These are phyloP conservation scores for Nibea albiflora DNA, from an alignment of 2,113 vertebrate species.

Conservation along the genomic window DNA sequence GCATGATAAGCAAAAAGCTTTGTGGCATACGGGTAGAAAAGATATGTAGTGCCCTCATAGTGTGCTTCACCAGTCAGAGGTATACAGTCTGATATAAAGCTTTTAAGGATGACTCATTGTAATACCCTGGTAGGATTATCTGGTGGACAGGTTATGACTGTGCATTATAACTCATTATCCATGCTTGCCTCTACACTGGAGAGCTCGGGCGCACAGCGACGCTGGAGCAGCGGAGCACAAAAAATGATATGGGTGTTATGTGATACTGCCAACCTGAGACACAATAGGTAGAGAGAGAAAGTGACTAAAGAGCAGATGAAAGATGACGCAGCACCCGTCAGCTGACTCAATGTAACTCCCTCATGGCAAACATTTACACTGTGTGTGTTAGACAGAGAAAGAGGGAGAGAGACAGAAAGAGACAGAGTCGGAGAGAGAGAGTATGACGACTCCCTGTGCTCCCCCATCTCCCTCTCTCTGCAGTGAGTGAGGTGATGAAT, in stretches of 20 bases:
- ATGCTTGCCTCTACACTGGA: slow-evolving; percentile 1
- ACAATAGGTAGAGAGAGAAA: slow-evolving; percentile 36
- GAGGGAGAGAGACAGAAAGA: slow-evolving; percentile 8
- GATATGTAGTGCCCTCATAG: neutral
- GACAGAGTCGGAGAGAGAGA: slow-evolving; percentile 12
- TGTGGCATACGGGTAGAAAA: neutral
- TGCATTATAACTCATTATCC: slow-evolving; percentile 25
- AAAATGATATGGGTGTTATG: slow-evolving; percentile 22
- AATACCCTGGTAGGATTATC: neutral
- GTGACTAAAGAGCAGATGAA: slow-evolving; percentile 44
- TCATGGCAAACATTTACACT: slow-evolving; percentile 45
- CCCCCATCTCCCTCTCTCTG: slow-evolving; percentile 31
- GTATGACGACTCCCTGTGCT: slow-evolving; percentile 47
- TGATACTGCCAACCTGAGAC: slow-evolving; percentile 12
- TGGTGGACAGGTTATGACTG: slow-evolving; percentile 15
- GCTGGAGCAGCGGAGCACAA: slow-evolving; percentile 20
- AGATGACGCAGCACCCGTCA: slow-evolving; percentile 47
- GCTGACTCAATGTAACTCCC: slow-evolving; percentile 45
- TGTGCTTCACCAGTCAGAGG: neutral
- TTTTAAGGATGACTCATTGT: slow-evolving; percentile 4
- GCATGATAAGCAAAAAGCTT: neutral
- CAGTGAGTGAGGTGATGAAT: slow-evolving; percentile 73
- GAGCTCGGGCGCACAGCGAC: slow-evolving; percentile 14
- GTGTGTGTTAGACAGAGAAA: slow-evolving; percentile 18
- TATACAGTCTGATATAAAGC: neutral